phyloP scores from a whole-genome alignment of 2,797 vertebrate genomes.

The Phoebastria nigripes region DNA sequence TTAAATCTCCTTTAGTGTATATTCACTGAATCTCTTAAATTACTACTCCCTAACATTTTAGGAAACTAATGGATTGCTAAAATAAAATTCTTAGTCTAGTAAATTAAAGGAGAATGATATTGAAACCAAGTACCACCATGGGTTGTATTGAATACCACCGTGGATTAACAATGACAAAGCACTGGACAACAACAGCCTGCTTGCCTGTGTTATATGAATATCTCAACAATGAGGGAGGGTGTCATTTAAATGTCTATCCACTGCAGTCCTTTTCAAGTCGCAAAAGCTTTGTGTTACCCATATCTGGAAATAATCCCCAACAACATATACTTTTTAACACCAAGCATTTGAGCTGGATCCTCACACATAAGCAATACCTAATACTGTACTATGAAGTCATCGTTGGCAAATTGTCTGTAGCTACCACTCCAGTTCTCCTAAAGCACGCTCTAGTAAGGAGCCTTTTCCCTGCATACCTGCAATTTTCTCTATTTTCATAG shows the following conservation, averaged over 20 bases:
- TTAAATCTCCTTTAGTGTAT: background rate
- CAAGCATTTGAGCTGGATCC: background rate
- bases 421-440: background rate
- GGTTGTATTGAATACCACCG: background rate
- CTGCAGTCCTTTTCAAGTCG: background rate
- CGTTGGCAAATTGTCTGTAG: accelerated
- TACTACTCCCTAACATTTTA: background rate
- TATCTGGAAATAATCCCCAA: background rate
- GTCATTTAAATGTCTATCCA: background rate
- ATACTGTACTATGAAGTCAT: background rate
- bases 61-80: background rate
- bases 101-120: background rate
- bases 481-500: background rate
- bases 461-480: background rate
- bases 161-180: background rate
- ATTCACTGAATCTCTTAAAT: background rate
- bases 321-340: background rate
- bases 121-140: background rate
- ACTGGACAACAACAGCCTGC: background rate
- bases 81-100: background rate
- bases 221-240: background rate
- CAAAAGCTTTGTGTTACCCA: background rate
- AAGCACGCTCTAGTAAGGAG: accelerated
- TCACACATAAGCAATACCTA: background rate
- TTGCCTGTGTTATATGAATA: background rate